Percentiles rank a stretch among this genome's conserved stretches.
phyloP scores from a whole-genome alignment of 1,140 invertebrate genomes.

The Drosophila guanche region DNA sequence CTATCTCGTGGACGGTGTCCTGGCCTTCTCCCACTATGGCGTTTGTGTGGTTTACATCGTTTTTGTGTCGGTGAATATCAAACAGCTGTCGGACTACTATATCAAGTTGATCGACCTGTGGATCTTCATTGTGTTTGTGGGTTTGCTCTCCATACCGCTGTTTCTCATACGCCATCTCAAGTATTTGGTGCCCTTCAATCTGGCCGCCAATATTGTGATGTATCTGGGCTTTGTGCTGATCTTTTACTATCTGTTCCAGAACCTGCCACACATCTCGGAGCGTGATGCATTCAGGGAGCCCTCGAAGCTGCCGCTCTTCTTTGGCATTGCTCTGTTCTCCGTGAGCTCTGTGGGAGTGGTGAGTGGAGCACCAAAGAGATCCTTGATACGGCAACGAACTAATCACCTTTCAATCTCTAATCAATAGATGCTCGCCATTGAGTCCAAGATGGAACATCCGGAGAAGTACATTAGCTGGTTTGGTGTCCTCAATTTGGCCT shows the following conservation, averaged over 20 bases:
- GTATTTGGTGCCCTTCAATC: conserved; percentile 36
- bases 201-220: conserved; percentile 15
- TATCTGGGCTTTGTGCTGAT: conserved; percentile 28
- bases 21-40: conserved; percentile 34
- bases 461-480: conserved; percentile 24
- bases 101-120: background rate
- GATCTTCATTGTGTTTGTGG: conserved; percentile 14
- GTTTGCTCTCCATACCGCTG: conserved; percentile 5
- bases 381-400: too few relatives aligned
- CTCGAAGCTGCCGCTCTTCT: background rate
- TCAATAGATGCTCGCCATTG: conserved; percentile 43
- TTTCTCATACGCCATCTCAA: conserved; percentile 40
- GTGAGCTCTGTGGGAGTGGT: conserved; percentile 55
- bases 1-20: conserved; percentile 15
- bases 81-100: conserved; percentile 15
- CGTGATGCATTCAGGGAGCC: background rate
- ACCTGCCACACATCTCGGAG: conserved; percentile 18
- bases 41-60: conserved; percentile 36
- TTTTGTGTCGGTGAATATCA: conserved; percentile 20
- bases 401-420: too few relatives aligned
- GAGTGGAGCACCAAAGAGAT: background rate
- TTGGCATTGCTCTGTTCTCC: conserved; percentile 45
- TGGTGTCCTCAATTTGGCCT: conserved; percentile 25
- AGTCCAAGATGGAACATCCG: conserved; percentile 41
- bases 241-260: conserved; percentile 34